Base-by-base conservation (phyloP, 2,113 vertebrate genomes). In the Melanerpes aurifrons region DNA sequence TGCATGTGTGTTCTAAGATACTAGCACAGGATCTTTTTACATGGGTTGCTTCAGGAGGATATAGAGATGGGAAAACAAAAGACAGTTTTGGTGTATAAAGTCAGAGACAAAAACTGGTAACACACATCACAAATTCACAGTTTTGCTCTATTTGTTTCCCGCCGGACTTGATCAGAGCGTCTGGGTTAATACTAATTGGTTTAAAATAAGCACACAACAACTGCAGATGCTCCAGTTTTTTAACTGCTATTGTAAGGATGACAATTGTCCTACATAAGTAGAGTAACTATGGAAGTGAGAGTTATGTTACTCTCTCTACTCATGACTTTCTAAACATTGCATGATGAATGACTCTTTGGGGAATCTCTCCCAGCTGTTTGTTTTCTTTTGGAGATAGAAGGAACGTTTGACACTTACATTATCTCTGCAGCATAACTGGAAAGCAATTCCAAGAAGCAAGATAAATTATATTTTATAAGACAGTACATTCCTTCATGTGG, bases 331-430 rank as follows among this genome's bases (percentile, higher is more conserved):
- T 63, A 48, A 81, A 50, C 37, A 17, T 12, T 66, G 71, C 50
- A 90, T 22, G 6, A 85, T 83, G 75, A 89, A 92, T 76, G 72
- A 67, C 2, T 4, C 45, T 35, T 67, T 40, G 25, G 58, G 73
- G 72, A 93, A 94, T 87, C 82, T 47, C 74, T 93, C 77, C 85
- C 87, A 93, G 80, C 59, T 95, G 58, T 58, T 83, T 87, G 71
- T 71, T 94, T 94, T 85, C 68, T 87, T 70, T 87, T 58, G 70
- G 74, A 86, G 71, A 67, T 3, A 70, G 72, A 88, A 88, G 68
- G 29, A 0, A 0, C 86, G 32, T 79, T 87, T 93, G 89, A 91
- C 76, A 40, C 50, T 68, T 89, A 45, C 15, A 24, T 70, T 93
- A 81, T 93, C 84, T 90, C 70, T 3, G 5, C 59, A 89, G 59